phyloP scores from a whole-genome alignment of 2,797 vertebrate genomes.

The Anolis apletophallus region DNA sequence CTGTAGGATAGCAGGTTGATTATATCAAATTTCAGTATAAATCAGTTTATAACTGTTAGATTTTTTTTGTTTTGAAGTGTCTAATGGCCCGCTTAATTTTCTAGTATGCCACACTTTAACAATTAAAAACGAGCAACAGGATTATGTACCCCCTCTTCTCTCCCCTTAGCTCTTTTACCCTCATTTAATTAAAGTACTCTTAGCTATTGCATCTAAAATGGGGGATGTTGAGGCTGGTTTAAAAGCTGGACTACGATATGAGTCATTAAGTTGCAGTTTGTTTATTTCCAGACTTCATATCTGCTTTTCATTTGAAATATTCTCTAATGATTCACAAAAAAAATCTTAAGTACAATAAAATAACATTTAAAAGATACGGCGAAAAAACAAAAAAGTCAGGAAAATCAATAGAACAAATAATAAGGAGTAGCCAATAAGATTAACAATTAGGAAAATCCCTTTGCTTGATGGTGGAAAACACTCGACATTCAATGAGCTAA shows the following conservation, averaged over 20 bases:
- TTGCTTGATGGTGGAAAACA: too few relatives aligned
- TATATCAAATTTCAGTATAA: neutral
- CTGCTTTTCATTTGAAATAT: too few relatives aligned
- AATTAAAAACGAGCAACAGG: neutral
- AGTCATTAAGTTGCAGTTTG: neutral
- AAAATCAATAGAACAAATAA: too few relatives aligned
- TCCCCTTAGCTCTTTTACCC: neutral
- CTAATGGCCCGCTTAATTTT: neutral
- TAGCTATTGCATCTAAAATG: neutral
- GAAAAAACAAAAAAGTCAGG: too few relatives aligned
- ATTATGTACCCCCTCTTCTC: neutral
- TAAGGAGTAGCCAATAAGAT: too few relatives aligned
- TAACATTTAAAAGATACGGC: too few relatives aligned
- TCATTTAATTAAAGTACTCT: neutral
- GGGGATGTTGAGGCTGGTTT: neutral
- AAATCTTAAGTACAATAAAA: too few relatives aligned
- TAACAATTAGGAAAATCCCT: too few relatives aligned
- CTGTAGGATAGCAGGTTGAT: neutral
- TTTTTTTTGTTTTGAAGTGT: neutral
- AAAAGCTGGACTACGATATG: neutral
- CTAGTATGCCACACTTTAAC: neutral
- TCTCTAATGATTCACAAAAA: too few relatives aligned
- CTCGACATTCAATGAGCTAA: too few relatives aligned
- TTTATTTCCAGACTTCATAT: too few relatives aligned
- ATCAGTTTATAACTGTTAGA: neutral